These are phyloP conservation scores for Apodemia hepburni DNA, from an alignment of 2,888 invertebrate genomes.

Conservation along the genomic window DNA sequence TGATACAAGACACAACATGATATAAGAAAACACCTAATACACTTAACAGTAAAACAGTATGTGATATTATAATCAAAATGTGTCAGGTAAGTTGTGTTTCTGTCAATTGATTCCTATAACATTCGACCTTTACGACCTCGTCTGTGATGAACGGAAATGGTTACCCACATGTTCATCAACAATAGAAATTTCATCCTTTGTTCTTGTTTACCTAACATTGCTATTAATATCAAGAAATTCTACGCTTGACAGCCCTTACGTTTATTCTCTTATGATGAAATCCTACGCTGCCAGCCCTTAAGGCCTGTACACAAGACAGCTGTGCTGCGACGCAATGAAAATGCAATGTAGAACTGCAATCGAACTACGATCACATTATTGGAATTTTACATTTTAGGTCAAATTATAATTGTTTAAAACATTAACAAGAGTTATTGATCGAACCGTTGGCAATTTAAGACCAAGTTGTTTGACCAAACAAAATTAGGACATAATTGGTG, in stretches of 20 bases:
- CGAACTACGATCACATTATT: no score
- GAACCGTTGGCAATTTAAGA: no score
- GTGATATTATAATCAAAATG: not conserved
- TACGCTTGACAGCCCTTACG: slow-evolving; percentile 8
- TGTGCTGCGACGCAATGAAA: not conserved
- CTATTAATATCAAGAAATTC: slow-evolving; percentile 10
- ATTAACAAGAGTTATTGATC: no score
- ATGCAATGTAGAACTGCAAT: no score
- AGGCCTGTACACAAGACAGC: not conserved
- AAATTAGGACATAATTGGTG: no score
- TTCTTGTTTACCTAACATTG: slow-evolving; percentile 5
- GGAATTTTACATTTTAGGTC: no score
- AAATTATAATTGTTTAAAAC: no score
- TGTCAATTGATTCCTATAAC: not conserved
- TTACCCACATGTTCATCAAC: slow-evolving; percentile 12
- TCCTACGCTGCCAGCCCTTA: not conserved
- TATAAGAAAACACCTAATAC: not conserved
- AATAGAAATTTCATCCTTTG: slow-evolving; percentile 14
- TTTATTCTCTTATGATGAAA: slow-evolving; percentile 1
- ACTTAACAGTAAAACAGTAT: not conserved
- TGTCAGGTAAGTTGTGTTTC: not conserved
- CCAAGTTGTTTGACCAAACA: no score
- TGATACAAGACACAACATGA: not conserved
- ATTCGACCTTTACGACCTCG: not conserved
- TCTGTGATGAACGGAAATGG: slow-evolving; percentile 9